Conservation (phyloP, 2,888 invertebrate genomes). For the Aporophyla lueneburgensis region DNA sequence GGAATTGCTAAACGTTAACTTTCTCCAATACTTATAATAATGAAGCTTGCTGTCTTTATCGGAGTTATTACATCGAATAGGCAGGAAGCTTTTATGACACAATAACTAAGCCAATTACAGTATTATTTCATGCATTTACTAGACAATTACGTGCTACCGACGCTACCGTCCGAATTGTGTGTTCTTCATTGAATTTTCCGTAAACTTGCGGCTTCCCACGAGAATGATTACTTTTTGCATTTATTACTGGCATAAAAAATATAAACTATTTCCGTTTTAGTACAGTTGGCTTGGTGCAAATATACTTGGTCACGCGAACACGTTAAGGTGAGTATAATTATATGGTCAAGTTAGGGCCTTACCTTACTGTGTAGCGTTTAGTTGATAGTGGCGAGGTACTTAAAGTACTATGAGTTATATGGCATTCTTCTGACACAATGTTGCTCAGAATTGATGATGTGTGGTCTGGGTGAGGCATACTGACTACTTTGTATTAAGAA, state of each 20-base stretch:
- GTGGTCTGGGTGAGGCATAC: slow-evolving; percentile 46
- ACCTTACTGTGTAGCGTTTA: slow-evolving; percentile 10
- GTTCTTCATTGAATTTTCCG: slow-evolving; percentile 53
- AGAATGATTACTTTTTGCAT: slow-evolving; percentile 72
- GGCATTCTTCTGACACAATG: slow-evolving; percentile 48
- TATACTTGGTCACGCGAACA: slow-evolving; percentile 71
- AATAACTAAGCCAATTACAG: slow-evolving; percentile 42
- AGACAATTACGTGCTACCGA: slow-evolving; percentile 34
- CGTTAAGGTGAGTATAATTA: slow-evolving; percentile 58
- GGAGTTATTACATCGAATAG: slow-evolving; percentile 21
- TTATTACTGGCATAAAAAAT: slow-evolving; percentile 68
- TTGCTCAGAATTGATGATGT: slow-evolving; percentile 47
- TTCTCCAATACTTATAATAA: slow-evolving; percentile 29
- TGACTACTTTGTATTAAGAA: slow-evolving; percentile 52
- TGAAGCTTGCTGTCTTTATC: slow-evolving; percentile 8
- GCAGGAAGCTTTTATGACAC: slow-evolving; percentile 28
- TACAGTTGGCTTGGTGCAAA: slow-evolving; percentile 60
- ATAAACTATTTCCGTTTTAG: slow-evolving; percentile 73
- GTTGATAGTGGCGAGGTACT: slow-evolving; percentile 21
- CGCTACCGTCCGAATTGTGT: slow-evolving; percentile 50
- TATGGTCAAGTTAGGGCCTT: slow-evolving; percentile 49
- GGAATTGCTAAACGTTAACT: slow-evolving; percentile 7
- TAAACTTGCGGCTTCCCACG: slow-evolving; percentile 70
- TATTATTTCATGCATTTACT: slow-evolving; percentile 61
- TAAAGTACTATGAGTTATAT: slow-evolving; percentile 21